A percentile compares a stretch with the other conserved stretches of the same genome.
Evolutionary conservation across 2,113 vertebrate genomes (phyloP).

Genomic region (Rhagologus leucostigma): DNA sequence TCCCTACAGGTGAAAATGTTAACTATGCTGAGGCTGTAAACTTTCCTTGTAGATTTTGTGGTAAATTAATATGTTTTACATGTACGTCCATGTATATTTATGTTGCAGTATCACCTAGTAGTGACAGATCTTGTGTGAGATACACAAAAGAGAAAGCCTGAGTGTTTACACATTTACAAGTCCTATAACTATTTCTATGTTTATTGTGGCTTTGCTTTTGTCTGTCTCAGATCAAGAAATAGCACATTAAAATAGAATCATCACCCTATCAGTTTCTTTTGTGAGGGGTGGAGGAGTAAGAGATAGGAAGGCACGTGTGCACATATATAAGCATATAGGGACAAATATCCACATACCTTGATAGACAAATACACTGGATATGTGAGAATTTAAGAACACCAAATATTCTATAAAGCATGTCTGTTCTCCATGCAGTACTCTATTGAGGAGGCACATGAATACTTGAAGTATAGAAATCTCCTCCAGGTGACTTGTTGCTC

Average conservation of each 20-base stretch:
- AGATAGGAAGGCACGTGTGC: not conserved
- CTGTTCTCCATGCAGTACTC: not conserved
- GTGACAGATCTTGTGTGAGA: not conserved
- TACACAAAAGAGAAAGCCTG: not conserved
- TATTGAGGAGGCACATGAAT: not conserved
- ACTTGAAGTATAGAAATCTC: not conserved
- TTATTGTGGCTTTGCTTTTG: not conserved
- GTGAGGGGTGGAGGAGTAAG: not conserved
- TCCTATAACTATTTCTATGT: not conserved
- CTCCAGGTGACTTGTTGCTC: not conserved
- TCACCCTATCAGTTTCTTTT: not conserved
- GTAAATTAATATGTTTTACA: not conserved
- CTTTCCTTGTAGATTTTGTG: not conserved
- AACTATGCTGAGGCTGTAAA: not conserved
- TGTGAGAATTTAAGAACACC: not conserved
- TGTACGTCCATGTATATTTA: not conserved
- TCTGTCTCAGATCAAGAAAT: not conserved
- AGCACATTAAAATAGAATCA: not conserved
- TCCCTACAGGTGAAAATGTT: not conserved
- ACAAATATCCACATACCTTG: not conserved
- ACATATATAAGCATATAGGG: no score
- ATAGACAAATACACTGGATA: not conserved
- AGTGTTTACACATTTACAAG: not conserved
- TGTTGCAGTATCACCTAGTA: not conserved
- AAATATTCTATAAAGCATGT: not conserved